Conservation (phyloP, 2,888 invertebrate genomes). For the Amphimallon solstitiale region DNA sequence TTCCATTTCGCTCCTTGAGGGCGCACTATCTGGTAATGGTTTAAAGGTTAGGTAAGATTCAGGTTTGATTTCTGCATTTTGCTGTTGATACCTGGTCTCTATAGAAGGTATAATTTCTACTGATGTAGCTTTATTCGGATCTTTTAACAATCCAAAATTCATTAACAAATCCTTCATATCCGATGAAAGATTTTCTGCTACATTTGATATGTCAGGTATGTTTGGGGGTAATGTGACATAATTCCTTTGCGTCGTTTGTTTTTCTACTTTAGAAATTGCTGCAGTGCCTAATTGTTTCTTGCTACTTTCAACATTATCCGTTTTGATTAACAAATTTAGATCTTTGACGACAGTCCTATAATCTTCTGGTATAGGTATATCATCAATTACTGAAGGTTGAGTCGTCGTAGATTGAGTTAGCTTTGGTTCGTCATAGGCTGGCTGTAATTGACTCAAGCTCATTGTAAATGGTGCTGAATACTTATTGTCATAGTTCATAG, state of each 20-base stretch:
- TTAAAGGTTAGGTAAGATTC: constrained; percentile 60
- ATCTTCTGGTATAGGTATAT: constrained; percentile 44
- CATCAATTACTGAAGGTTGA: constrained; percentile 24
- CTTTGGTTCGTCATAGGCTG: not conserved
- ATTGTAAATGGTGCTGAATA: constrained; percentile 37
- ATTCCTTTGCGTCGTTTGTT: not conserved
- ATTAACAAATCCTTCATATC: constrained; percentile 63
- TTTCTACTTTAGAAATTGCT: constrained; percentile 55
- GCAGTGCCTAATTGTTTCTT: constrained; percentile 38
- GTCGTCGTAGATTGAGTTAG: constrained; percentile 3
- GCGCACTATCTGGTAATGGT: constrained; percentile 58
- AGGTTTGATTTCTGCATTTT: constrained; percentile 52
- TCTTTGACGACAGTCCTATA: constrained; percentile 51
- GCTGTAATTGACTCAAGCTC: constrained; percentile 27
- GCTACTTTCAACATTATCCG: constrained; percentile 4
- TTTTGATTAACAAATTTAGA: constrained; percentile 47
- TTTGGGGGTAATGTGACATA: constrained; percentile 38
- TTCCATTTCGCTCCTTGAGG: constrained; percentile 58
- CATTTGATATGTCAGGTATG: constrained; percentile 56
- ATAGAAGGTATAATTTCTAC: constrained; percentile 13
- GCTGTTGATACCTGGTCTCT: constrained; percentile 22
- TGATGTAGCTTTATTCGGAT: constrained; percentile 47
- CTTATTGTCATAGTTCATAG: constrained; percentile 11
- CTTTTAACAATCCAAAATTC: constrained; percentile 62
- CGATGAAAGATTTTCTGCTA: constrained; percentile 59